Base-by-base conservation (phyloP, 37 sponge, comb jelly and placozoan genomes). In the Mnemiopsis leidyi region DNA sequence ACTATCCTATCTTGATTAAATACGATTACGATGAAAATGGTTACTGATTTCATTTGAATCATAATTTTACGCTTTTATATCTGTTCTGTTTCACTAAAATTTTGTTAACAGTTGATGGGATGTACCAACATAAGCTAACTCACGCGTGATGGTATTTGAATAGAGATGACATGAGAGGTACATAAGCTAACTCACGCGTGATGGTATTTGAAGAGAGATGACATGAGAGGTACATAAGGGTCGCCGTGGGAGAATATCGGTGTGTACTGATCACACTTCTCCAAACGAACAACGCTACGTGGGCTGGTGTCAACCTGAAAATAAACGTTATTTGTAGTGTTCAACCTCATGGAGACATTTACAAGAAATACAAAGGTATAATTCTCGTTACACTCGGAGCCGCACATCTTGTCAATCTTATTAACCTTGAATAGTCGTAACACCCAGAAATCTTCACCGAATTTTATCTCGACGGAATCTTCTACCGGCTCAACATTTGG, bases 211-310 rank as follows among this genome's bases (percentile, higher is more conserved):
- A 48, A 34, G 20, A 77, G 79, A 1, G 79, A 32, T 32, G 79
- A 5, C 79, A 77, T 77, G 90, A 85, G 40, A 3, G 90, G 90
- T 0, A 85, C 36, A 33, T 85, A 85, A 26, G 90, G 48, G 30
- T 85, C 90, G 0, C 38, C 61, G 26, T 85, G 90, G 23, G 90
- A 38, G 90, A 85, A n/a, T 13, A 85, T 85, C 26, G 90, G 90
- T 0, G 30, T 26, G 90, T 85, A 85, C 16, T 85, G 33, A 61
- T 85, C 61, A 85, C 90, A 85, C 61, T 39, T 13, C 90, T 85
- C 90, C 39, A 85, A 18, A 39, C 90, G 40, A n/a, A 85, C 90
- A 23, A 40, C 90, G 7, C 48, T 38, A 13, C 5, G 5, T 25
- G 40, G n/a, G n/a, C 90, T 85, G 0, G 30, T 26, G 24, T 38